Conservation (phyloP, 2,797 vertebrate genomes). For the Knipowitschia caucasica region DNA sequence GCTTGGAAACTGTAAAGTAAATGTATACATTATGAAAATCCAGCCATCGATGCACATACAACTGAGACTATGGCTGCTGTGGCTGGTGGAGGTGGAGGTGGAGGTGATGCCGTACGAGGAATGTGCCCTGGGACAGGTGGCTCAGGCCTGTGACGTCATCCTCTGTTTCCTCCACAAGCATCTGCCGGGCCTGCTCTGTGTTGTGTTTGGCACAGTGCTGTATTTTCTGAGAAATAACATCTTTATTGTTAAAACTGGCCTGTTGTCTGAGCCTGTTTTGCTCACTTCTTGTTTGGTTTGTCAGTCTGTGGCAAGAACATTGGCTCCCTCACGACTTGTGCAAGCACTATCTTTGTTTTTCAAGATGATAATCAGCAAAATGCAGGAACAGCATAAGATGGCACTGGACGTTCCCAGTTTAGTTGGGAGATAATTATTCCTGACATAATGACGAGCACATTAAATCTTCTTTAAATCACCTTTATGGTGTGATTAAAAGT, state of each 20-base stretch:
- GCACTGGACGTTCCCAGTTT: constrained; percentile 21
- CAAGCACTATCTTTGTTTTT: constrained; percentile 43
- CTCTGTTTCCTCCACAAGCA: constrained; percentile 42
- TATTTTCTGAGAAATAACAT: constrained; percentile 75
- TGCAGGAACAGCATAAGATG: constrained; percentile 3
- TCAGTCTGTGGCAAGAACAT: constrained; percentile 55
- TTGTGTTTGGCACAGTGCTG: constrained; percentile 63
- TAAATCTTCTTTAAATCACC: constrained; percentile 3
- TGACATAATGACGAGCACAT: constrained; percentile 13
- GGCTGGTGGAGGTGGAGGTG: not conserved
- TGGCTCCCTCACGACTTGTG: constrained; percentile 48
- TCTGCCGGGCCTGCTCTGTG: constrained; percentile 58
- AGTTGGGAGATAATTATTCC: constrained; percentile 22
- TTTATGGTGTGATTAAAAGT: not conserved
- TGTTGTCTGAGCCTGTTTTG: constrained; percentile 62
- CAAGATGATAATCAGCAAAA: constrained; percentile 18
- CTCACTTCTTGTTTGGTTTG: constrained; percentile 64
- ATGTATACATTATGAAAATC: too few relatives aligned
- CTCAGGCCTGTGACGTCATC: constrained; percentile 37
- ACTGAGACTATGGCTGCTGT: too few relatives aligned
- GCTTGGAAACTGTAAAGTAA: too few relatives aligned
- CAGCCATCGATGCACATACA: too few relatives aligned
- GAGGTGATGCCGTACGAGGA: constrained; percentile 23
- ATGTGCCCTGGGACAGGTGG: constrained; percentile 55
- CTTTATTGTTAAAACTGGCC: constrained; percentile 73